Base-by-base conservation (phyloP, 2,113 vertebrate species). In the Aptenodytes forsteri region DNA sequence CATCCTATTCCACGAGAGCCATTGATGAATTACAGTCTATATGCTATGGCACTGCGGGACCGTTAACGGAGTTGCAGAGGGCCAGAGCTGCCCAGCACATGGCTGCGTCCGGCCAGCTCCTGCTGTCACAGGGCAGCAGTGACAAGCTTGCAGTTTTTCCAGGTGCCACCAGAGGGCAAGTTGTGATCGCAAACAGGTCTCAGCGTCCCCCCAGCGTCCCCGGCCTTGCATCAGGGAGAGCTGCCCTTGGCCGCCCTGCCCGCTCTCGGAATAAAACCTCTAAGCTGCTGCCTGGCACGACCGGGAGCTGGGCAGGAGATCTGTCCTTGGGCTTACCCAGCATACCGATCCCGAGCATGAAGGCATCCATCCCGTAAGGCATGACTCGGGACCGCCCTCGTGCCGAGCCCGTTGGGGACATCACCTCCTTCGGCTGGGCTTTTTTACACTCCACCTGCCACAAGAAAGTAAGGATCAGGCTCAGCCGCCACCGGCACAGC, bases 301-400 rank as follows among this genome's bases (percentile, higher is more conserved):
- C 82, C 19, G 29, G 72, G 58, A 44, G 80, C 73, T 17, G 85
- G 50, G 87, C 66, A 69, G 59, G 38, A 50, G 73, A 49, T 40
- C 19, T 67, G 82, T n/a, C 85, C 75, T 46, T 25, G 70, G 65
- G 91, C 99, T 98, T 99, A 99, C 99, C 99, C 97, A 99, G 98
- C 99, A 99, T 99, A 98, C 99, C 99, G 27, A 99, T 99, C 87
- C 99, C 99, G 87, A 99, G 98, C 99, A 99, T 99, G 98, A 99
- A 99, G 97, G 99, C 99, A 49, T 99, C 99, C 99, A 99, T 99
- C 93, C 99, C 99, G 25, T 99, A 99, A 87, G 99, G 99, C 99
- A 99, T 99, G 93, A 99, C 99, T 86, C 99, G 98, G 96, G 99
- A 99, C 96, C 99, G 98, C 62, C 99, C 99, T 97, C 99, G 98